Evolutionary conservation across 2,113 vertebrate species (phyloP).

Genomic region (Psilopsiagon aurifrons): DNA sequence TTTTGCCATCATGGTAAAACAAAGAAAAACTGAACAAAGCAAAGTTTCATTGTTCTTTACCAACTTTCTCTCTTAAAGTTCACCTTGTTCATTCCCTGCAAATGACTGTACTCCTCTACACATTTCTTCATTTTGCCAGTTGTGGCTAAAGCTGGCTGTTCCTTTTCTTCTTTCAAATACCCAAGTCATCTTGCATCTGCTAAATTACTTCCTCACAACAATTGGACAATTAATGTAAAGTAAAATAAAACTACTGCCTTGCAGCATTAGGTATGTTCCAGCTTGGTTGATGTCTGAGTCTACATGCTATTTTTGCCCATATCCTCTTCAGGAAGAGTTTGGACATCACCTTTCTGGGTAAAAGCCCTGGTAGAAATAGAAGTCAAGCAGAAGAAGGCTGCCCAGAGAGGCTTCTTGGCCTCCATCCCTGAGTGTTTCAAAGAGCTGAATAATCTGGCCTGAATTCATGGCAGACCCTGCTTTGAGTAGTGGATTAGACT

Average conservation of each 20-base stretch:
- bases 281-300: neutral
- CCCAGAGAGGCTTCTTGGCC: neutral
- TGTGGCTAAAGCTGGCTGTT: neutral
- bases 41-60: neutral
- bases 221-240: neutral
- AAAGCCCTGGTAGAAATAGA: neutral
- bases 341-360: neutral
- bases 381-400: neutral
- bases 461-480: neutral
- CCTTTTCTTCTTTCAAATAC: neutral
- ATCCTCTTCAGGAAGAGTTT: neutral
- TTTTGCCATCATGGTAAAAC: neutral
- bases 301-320: neutral
- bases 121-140: neutral
- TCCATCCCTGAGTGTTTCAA: neutral
- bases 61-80: neutral
- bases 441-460: neutral
- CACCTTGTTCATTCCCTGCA: neutral
- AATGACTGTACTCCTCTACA: neutral
- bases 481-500: neutral
- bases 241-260: neutral
- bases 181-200: neutral
- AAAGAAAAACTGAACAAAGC: neutral
- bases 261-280: accelerated
- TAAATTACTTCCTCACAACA: neutral